Base-by-base conservation (phyloP, 2,113 vertebrate species). In the Sander vitreus region DNA sequence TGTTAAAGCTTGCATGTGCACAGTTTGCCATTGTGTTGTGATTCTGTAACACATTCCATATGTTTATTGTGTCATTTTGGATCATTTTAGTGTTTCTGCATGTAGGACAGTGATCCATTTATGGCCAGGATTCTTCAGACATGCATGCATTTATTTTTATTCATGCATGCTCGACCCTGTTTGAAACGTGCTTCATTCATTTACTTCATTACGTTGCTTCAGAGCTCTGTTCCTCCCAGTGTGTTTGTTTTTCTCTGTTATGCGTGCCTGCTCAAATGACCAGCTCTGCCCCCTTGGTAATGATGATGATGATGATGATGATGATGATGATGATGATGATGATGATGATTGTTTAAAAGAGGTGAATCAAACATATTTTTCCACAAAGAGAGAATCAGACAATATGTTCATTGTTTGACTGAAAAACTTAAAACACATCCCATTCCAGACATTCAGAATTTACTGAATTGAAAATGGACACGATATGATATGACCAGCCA, bases 111-210 rank as follows among this genome's bases (percentile, higher is more conserved):
- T 71, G 33, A 71, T 19, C 55, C 36, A 53, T 71, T 72, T 54
- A 53, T 54, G 43, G 48, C 21, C 9, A 5, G 59, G 39, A n/a
- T 57, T 72, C 47, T 58, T 50, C 45, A 48, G 63, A 72, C 58
- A 59, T 62, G 75, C 77, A 83, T 89, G 85, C 23, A 79, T 81
- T 83, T 64, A 2, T 48, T 72, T 77, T 45, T 11, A 77, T 58
- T 45, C 55, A 79, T 85, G 84, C 84, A 81, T 85, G 81, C 53
- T 57, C 3, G 18, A 8, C 19, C 2, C 6, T 13, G 30, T 79
- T 1, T 45, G 55, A 67, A 45, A 63, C 76, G 36, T 15, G 39
- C 64, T 80, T 16, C 45, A 27, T 63, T 55, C 14, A 47, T 78
- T 68, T 65, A 33, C 33, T 19, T 73, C 73, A 30, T 60, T 71